phyloP scores from a whole-genome alignment of 1,140 invertebrate species.

The Drosophila chauvacae region DNA sequence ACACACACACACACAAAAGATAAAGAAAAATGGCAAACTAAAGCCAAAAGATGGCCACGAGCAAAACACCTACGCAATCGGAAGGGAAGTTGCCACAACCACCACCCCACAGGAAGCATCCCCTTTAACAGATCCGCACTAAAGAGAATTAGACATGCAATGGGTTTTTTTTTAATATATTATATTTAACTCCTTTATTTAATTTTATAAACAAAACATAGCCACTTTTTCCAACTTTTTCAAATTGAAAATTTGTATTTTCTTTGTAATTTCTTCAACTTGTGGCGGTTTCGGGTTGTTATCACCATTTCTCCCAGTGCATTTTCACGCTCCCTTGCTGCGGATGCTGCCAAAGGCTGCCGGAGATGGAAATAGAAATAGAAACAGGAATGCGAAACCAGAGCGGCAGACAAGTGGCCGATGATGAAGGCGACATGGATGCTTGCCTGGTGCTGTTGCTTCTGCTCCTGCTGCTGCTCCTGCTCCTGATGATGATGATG shows the following conservation, averaged over 20 bases:
- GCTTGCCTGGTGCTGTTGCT: background rate
- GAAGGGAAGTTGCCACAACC: slow-evolving; percentile 30
- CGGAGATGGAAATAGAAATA: slow-evolving; percentile 36
- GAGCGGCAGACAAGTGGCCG: slow-evolving; percentile 37
- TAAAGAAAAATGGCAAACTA: slow-evolving; percentile 52
- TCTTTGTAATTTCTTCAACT: background rate
- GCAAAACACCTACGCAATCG: slow-evolving; percentile 48
- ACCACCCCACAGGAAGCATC: background rate
- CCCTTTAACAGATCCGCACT: background rate
- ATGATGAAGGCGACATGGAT: slow-evolving; percentile 31
- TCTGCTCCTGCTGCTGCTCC: background rate
- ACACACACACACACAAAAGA: slow-evolving; percentile 33
- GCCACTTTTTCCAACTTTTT: background rate
- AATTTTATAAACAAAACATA: background rate
- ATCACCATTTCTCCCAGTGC: background rate
- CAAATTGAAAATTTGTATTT: fast-evolving
- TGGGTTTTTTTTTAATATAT: background rate
- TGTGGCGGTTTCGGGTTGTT: background rate
- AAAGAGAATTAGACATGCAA: background rate
- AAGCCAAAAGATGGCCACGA: slow-evolving; percentile 39
- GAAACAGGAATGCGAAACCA: slow-evolving; percentile 35
- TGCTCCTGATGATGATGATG: too few relatives aligned
- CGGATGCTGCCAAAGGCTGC: slow-evolving; percentile 28
- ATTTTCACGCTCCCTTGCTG: background rate
- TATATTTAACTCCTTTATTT: background rate